A percentile compares a stretch with the other conserved stretches of the same genome.
Conservation (phyloP, 1,140 invertebrate species). For the Drosophila rufa region DNA sequence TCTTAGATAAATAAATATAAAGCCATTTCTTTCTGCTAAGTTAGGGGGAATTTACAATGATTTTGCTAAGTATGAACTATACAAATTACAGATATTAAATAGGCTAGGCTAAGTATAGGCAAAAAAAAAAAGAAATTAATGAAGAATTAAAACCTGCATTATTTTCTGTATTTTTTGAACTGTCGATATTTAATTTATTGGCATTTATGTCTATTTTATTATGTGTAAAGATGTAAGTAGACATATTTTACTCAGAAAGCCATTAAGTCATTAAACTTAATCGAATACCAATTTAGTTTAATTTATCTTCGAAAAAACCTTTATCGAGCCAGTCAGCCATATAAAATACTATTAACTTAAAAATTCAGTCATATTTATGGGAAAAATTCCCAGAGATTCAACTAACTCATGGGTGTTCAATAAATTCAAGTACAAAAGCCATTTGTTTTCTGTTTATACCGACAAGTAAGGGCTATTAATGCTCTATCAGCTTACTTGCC, state of each 20-base stretch:
- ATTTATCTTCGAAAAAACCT: background rate
- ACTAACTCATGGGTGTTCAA: background rate
- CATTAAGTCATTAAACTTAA: background rate
- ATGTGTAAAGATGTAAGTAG: background rate
- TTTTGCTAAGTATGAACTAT: background rate
- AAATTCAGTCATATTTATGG: background rate
- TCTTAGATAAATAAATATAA: conserved; percentile 3
- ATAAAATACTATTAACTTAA: too few species aligned
- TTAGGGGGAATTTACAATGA: background rate
- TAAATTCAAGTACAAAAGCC: background rate
- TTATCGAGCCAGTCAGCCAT: background rate
- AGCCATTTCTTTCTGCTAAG: background rate
- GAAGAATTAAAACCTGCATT: too few species aligned
- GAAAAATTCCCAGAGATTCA: background rate
- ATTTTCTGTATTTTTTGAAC: too few species aligned
- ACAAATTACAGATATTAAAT: background rate
- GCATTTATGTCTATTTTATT: background rate
- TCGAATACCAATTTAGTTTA: background rate
- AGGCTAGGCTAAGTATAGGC: background rate
- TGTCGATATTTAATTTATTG: background rate
- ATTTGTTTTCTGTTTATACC: background rate
- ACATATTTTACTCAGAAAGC: too few species aligned
- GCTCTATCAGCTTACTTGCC: background rate
- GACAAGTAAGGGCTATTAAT: background rate
- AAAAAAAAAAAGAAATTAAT: background rate